A percentile compares a stretch with the other conserved stretches of the same genome.
Conservation (phyloP, 2,888 invertebrate species). For the Spodoptera littoralis region DNA sequence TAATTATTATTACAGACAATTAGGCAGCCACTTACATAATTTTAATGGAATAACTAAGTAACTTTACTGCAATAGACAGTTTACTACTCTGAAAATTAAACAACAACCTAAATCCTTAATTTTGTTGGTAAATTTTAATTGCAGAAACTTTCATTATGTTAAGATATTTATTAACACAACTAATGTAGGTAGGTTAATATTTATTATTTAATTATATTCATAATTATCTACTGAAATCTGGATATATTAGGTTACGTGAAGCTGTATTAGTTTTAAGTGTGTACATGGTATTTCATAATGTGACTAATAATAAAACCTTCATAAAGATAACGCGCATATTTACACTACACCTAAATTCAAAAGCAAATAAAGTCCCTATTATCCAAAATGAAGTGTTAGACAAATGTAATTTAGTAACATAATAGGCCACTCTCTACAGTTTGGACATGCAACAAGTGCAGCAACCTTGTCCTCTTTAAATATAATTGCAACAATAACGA, state of each 20-base stretch:
- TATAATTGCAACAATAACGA: conserved; percentile 4
- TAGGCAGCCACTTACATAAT: conserved; percentile 29
- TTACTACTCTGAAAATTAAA: conserved; percentile 19
- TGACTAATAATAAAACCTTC: too few relatives aligned
- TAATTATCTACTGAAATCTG: too few relatives aligned
- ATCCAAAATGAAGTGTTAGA: too few relatives aligned
- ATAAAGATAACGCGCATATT: too few relatives aligned
- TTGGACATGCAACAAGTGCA: conserved; percentile 5
- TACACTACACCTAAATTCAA: too few relatives aligned
- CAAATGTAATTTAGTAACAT: background rate
- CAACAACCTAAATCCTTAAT: conserved; percentile 2
- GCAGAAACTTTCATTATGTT: background rate
- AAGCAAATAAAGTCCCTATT: too few relatives aligned
- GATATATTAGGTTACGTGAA: too few relatives aligned
- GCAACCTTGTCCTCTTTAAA: conserved; percentile 5
- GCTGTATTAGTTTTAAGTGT: too few relatives aligned
- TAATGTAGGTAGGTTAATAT: too few relatives aligned
- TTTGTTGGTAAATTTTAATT: conserved; percentile 1
- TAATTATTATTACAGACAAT: conserved; percentile 11
- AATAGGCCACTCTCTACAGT: background rate
- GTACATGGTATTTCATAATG: too few relatives aligned
- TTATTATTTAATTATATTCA: too few relatives aligned
- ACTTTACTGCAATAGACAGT: conserved; percentile 18
- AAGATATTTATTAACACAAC: too few relatives aligned
- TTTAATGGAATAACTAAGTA: conserved; percentile 16